A percentile compares a stretch with the other conserved stretches of the same genome.
Evolutionary conservation across 2,113 vertebrate species (phyloP).

Genomic region (Otolemur garnettii): DNA sequence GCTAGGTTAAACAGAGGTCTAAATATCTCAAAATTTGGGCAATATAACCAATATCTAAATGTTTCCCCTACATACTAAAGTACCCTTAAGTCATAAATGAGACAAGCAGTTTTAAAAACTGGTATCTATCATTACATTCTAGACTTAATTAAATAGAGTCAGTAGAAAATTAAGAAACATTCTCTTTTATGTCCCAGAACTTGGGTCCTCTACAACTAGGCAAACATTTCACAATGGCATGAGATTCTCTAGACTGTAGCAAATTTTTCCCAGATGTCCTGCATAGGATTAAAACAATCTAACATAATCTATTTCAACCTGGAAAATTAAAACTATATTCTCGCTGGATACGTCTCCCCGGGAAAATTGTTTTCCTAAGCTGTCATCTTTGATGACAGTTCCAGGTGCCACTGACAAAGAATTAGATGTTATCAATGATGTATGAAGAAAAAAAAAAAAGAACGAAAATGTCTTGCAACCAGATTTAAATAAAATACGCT

Average conservation of each 20-base stretch:
- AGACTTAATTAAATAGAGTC: conserved; percentile 8
- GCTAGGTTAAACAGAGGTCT: background rate
- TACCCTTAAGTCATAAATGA: background rate
- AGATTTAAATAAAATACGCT: conserved; percentile 59
- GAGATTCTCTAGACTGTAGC: conserved; percentile 53
- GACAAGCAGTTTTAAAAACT: background rate
- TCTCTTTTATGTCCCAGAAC: conserved; percentile 4
- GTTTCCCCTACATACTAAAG: background rate
- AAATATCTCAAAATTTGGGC: background rate
- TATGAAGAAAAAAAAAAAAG: conserved; percentile 57
- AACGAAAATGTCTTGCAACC: conserved; percentile 48
- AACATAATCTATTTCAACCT: conserved; percentile 48
- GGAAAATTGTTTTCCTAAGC: conserved; percentile 62
- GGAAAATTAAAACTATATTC: conserved; percentile 70
- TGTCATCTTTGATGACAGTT: conserved; percentile 60
- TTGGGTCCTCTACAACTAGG: conserved; percentile 40
- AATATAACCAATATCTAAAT: background rate
- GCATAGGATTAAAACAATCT: conserved; percentile 72
- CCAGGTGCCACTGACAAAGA: conserved; percentile 25
- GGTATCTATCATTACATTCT: background rate
- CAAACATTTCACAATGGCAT: conserved; percentile 60
- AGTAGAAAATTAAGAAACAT: conserved; percentile 61
- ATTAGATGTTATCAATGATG: conserved; percentile 32
- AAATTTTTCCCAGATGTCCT: conserved; percentile 66
- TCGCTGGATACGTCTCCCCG: conserved; percentile 26